Base-by-base conservation (phyloP, 2,797 vertebrate genomes). In the Crypturellus tataupa region DNA sequence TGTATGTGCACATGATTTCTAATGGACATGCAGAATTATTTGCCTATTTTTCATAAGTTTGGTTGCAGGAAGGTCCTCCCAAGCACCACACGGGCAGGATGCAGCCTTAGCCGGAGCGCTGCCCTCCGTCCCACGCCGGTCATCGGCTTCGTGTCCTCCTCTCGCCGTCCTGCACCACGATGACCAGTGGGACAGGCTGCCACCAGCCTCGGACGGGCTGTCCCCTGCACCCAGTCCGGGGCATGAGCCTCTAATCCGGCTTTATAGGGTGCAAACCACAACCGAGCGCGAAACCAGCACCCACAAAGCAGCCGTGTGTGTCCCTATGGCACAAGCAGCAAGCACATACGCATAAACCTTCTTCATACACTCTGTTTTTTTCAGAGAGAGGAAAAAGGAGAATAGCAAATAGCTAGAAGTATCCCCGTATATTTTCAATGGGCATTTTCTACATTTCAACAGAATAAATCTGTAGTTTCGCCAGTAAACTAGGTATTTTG, bases 1-100 rank as follows among this genome's bases (percentile, higher is more conserved):
- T 6, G 21, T 3, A 5, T 0, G 0, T 0, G 3, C 46, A 2
- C 3, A 16, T 29, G 20, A 1, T 77, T 80, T 49, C 44, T 12
- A 16, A 20, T 0, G 40, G 25, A 37, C 3, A n/a, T 3, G 47
- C 65, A 9, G 14, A 31, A 90, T 15, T 18, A 31, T 72, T 17
- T 6, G 27, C 1, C 0, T 12, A 1, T 2, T 78, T 85, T n/a
- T 10, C 31, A 90, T 13, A 9, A 27, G 1, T 3, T 0, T 47
- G 75, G 69, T 31, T 80, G 27, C 17, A 63, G 13, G 56, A 37
- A 14, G 12, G 40, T 68, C 79, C 47, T 18, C 0, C 0, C 0
- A 2, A 68, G 2, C 39, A 2, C 1, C 20, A 9, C 1, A 53
- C 35, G 23, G 59, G 33, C 21, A 6, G 35, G 62, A 40, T 0